Evolutionary conservation across 1,140 invertebrate genomes (phyloP), one percentile per base, ranked within the genome.

Genomic region (Drosophila kohkoa): DNA sequence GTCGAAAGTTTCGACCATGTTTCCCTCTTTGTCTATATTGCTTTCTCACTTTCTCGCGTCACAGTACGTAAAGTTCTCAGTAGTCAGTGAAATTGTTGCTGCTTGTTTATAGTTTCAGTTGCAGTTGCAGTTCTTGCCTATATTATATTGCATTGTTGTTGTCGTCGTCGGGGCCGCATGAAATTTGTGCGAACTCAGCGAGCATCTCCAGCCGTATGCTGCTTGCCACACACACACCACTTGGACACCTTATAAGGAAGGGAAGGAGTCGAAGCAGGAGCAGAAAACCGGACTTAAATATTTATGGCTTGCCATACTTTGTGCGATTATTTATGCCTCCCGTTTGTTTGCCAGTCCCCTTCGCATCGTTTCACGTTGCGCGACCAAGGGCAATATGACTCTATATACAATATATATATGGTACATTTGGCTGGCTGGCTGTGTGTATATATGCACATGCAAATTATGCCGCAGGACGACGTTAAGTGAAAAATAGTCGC

Each of bases 41-140:
- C 20, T 43, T 13, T 3, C 30, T 48, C 51, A 6, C 7, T 25
- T 6, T 64, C 5, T 38, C 7, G 72, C 83, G 80, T 83, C 83
- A 87, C 85, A 87, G 83, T 87, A 88, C 83, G 83, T 87, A 87
- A 87, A 87, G 74, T 87, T 87, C 85, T 87, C 85, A 87, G 85
- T 85, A 88, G 85, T 85, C 81, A 78, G 85, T 88, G 83, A 87
- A 87, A 87, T 87, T 88, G 79, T 65, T 25, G 79, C 83, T 70
- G 57, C 80, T 88, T 88, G 82, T 82, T 88, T 86, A 87, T 88
- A 78, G 85, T 89, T 89, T 69, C 51, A 73, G 58, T 41, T 63
- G 48, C 20, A 59, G 65, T 32, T 58, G 69, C 62, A 41, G 69
- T 32, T 57, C 32, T 41, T 72, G 67, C 58, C 52, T 80, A 80